Percentiles rank a stretch among this genome's conserved stretches.
Evolutionary conservation across 2,113 vertebrate genomes (phyloP).

Genomic region (Propithecus coquereli): DNA sequence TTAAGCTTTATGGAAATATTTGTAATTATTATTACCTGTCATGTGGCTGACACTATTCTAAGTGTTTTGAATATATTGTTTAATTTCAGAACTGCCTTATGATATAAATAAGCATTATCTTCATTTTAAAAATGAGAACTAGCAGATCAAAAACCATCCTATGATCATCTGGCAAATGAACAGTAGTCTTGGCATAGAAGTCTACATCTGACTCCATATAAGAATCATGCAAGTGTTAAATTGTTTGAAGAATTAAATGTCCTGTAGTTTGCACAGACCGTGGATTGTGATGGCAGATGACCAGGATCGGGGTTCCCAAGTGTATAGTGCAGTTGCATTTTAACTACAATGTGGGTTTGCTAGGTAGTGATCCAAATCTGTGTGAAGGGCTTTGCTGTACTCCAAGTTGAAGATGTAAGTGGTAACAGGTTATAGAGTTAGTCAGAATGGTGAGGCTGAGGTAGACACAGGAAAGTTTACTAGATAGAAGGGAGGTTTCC

Average conservation of each 20-base stretch:
- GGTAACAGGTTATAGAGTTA: neutral
- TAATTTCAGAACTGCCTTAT: neutral
- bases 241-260: neutral
- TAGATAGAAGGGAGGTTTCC: neutral
- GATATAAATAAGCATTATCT: conserved; percentile 3
- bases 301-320: neutral
- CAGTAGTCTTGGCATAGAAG: neutral
- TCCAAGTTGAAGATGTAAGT: neutral
- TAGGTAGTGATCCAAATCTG: neutral
- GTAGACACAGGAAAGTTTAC: neutral
- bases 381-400: neutral
- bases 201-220: neutral
- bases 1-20: neutral
- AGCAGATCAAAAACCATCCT: neutral
- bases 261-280: neutral
- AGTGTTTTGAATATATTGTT: neutral
- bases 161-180: neutral
- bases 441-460: neutral
- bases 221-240: neutral
- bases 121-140: conserved; percentile 22
- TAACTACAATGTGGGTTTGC: neutral
- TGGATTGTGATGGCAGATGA: neutral
- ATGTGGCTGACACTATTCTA: neutral
- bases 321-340: neutral
- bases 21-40: neutral